A percentile compares a stretch with the other conserved stretches of the same genome.
phyloP scores from a whole-genome alignment of 2,797 vertebrate genomes.

The Eulemur rubriventer region DNA sequence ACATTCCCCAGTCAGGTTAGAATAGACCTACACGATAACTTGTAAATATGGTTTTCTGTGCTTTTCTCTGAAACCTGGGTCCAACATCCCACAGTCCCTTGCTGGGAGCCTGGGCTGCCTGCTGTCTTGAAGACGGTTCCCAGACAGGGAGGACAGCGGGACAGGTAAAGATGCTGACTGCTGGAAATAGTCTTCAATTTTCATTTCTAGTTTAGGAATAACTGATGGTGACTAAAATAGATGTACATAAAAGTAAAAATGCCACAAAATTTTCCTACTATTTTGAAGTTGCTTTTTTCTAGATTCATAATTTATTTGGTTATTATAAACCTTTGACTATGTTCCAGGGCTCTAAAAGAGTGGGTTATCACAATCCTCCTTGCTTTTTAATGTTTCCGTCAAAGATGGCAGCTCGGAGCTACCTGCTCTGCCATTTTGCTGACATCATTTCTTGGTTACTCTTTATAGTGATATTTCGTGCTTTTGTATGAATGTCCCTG shows the following conservation, averaged over 20 bases:
- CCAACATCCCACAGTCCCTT: not conserved
- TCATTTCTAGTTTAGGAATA: not conserved
- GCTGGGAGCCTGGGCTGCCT: too few species aligned
- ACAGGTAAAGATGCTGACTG: not conserved
- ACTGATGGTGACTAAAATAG: not conserved
- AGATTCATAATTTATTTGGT: not conserved
- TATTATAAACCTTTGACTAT: not conserved
- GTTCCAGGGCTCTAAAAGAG: not conserved
- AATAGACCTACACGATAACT: not conserved
- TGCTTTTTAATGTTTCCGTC: not conserved
- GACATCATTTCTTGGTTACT: not conserved
- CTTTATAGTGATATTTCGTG: not conserved
- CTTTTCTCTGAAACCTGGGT: not conserved
- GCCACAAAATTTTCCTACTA: not conserved
- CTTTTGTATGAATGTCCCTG: not conserved
- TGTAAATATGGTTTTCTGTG: not conserved
- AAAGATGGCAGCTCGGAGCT: not conserved
- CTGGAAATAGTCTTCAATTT: not conserved
- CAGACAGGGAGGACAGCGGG: rapidly evolving
- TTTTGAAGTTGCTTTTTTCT: not conserved
- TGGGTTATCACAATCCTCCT: not conserved
- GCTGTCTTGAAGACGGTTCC: not conserved
- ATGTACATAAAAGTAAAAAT: not conserved
- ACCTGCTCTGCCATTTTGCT: not conserved
- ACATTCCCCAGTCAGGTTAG: not conserved